Evolutionary conservation across 2,888 invertebrate species (phyloP), one percentile per base, ranked within the genome.

Genomic region (Chymomyza procnemis): DNA sequence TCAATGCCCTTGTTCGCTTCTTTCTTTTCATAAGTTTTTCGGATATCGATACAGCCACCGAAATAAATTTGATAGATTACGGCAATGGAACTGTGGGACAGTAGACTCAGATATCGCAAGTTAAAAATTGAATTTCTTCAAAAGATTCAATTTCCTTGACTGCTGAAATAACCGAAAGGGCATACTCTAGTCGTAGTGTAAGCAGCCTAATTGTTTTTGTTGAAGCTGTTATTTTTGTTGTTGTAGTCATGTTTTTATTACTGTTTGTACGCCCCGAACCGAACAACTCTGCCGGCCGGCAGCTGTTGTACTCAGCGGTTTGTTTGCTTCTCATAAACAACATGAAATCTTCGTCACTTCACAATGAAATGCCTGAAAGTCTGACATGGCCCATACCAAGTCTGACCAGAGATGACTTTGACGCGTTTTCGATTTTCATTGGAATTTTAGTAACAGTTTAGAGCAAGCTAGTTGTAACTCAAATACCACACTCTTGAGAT

Each of bases 251-350:
- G 85, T 86, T 86, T 82, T 85, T 86, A 83, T 86, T 82, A 84
- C 85, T 83, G 79, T 83, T 83, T 83, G 82, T 78, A 78, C 85
- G 85, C 85, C 73, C 78, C 71, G 63, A 63, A 55, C 56, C 56
- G 63, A 18, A 16, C 34, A 41, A 12, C 12, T 41, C 34, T 41
- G 34, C 50, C 50, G 78, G 73, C 73, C 78, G 66, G 61, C 68
- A 73, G 8, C 21, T 30, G n/a, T 22, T 18, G 14, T 22, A 14
- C 12, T 22, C 50, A 52, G 52, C 26, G 4, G n/a, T 34, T 56
- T 83, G 85, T 83, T 83, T 83, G 87, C 78, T 78, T 87, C 75
- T 83, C 87, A 83, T 86, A 83, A 83, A 83, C 76, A 83, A 83
- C 87, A 79, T 85, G 80, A 78, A 84, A 85, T 85, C 87, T 81